Evolutionary conservation across 2,888 invertebrate species (phyloP).

Genomic region (Noctua janthina): DNA sequence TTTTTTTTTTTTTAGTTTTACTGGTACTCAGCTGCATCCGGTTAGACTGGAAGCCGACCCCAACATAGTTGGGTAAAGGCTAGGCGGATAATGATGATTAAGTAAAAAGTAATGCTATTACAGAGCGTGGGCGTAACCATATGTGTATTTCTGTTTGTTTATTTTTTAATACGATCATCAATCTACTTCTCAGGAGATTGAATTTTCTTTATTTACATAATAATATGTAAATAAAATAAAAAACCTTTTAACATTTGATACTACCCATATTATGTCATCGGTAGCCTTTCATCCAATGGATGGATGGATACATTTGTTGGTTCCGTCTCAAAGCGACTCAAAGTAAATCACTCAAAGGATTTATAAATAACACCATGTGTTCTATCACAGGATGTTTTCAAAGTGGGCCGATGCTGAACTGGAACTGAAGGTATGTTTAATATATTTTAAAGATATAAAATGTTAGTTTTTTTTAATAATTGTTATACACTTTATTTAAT

Average conservation of each 20-base stretch:
- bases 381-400: background rate
- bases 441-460: too few species aligned
- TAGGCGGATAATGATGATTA: too few species aligned
- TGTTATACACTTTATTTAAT: background rate
- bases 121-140: too few species aligned
- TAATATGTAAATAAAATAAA: too few species aligned
- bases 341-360: constrained; percentile 20
- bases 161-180: background rate
- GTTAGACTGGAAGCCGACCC: too few species aligned
- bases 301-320: background rate
- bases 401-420: background rate
- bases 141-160: background rate
- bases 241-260: background rate
- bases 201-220: too few species aligned
- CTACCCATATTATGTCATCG: background rate
- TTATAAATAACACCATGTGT: background rate
- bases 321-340: constrained; percentile 8
- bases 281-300: too few species aligned
- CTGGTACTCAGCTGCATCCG: too few species aligned
- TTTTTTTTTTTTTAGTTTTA: too few species aligned
- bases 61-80: too few species aligned
- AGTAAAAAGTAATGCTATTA: background rate
- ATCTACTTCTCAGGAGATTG: background rate
- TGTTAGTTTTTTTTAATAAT: too few species aligned
- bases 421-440: background rate